These are phyloP conservation scores for Choristoneura rosaceana DNA, from an alignment of 2,888 invertebrate genomes.

Conservation along the genomic window DNA sequence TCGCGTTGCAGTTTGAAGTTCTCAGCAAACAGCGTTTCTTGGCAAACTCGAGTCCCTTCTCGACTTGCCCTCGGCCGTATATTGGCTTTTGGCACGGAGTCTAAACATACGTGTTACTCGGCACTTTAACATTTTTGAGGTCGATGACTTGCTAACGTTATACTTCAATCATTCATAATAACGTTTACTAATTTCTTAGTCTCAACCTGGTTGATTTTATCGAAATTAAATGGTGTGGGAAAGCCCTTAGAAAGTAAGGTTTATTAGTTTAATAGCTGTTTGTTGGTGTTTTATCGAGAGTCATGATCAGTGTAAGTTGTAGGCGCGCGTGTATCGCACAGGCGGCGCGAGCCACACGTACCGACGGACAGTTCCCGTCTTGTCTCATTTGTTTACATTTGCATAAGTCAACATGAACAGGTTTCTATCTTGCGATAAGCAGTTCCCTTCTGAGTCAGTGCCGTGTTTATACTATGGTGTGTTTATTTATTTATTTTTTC, in stretches of 20 bases:
- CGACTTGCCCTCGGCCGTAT: slow-evolving; percentile 4
- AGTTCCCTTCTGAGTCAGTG: slow-evolving; percentile 32
- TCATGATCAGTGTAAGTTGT: slow-evolving; percentile 2
- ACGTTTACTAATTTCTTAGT: background rate
- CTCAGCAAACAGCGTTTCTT: slow-evolving; percentile 14
- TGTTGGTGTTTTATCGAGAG: slow-evolving; percentile 1
- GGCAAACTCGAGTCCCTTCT: slow-evolving; percentile 18
- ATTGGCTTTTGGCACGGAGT: slow-evolving; percentile 7
- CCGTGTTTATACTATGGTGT: slow-evolving; percentile 28
- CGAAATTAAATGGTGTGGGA: background rate
- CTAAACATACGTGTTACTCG: slow-evolving; percentile 17
- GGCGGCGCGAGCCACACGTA: slow-evolving; percentile 11
- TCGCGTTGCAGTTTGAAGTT: slow-evolving; percentile 14
- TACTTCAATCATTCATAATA: background rate
- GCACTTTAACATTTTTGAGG: background rate
- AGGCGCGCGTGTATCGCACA: slow-evolving; percentile 9
- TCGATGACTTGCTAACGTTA: slow-evolving; percentile 14
- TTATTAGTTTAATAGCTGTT: background rate
- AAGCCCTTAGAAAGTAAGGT: background rate
- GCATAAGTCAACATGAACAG: slow-evolving; percentile 44
- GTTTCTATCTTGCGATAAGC: slow-evolving; percentile 33
- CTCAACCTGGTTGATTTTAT: slow-evolving; percentile 2
- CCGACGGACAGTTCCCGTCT: slow-evolving; percentile 39
- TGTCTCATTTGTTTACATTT: slow-evolving; percentile 48
- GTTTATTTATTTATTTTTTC: slow-evolving; percentile 33